These are phyloP conservation scores for Gymnocheta viridis DNA, from an alignment of 2,888 invertebrate species.

Conservation along the genomic window DNA sequence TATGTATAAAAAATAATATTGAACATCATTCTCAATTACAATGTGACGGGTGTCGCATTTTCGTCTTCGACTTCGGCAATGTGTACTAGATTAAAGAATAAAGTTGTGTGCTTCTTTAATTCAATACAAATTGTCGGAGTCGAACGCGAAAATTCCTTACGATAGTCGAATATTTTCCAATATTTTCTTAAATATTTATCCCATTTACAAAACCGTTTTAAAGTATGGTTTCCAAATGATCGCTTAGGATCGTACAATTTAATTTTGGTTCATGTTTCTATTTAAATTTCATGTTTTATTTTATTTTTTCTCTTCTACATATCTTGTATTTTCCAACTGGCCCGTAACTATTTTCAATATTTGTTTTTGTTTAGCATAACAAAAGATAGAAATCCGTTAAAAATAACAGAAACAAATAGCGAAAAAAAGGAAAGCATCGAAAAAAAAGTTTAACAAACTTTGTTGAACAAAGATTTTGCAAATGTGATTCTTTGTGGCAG, in stretches of 20 bases:
- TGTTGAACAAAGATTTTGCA: constrained; percentile 55
- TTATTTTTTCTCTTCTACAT: constrained; percentile 5
- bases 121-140: neutral
- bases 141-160: neutral
- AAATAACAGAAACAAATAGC: constrained; percentile 35
- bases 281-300: constrained; percentile 12
- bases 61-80: too few relatives aligned
- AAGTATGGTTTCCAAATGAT: neutral
- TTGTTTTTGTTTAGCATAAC: constrained; percentile 52
- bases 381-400: constrained; percentile 69
- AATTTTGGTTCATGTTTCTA: constrained; percentile 28
- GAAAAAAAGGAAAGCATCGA: constrained; percentile 1
- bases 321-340: constrained; percentile 34
- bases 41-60: too few relatives aligned
- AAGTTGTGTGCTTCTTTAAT: too few relatives aligned
- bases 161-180: neutral
- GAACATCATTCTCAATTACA: too few relatives aligned
- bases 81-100: too few relatives aligned
- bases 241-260: neutral
- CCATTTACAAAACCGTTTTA: neutral
- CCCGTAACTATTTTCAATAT: constrained; percentile 26
- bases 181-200: neutral
- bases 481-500: constrained; percentile 66
- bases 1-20: too few relatives aligned
- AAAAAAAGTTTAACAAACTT: neutral